A percentile compares a stretch with the other conserved stretches of the same genome.
These are phyloP conservation scores for Terrapene triunguis DNA, from an alignment of 2,113 vertebrate genomes.

Conservation along the genomic window DNA sequence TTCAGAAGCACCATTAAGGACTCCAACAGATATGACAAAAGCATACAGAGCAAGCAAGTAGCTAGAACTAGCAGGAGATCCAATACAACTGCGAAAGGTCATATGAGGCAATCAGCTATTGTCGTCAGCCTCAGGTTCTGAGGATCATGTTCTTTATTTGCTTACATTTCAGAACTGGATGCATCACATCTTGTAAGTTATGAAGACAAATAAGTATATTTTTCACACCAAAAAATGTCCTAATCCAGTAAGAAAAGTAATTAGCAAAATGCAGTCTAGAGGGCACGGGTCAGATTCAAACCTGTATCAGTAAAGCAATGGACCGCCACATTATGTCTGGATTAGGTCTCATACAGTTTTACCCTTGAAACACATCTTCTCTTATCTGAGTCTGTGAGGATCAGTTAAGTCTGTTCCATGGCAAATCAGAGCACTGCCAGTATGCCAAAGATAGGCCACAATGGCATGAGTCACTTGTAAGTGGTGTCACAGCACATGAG, in stretches of 20 bases:
- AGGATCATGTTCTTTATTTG: not conserved
- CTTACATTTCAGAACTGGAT: not conserved
- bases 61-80: not conserved
- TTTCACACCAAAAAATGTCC: not conserved
- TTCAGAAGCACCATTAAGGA: not conserved
- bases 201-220: accelerated
- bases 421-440: accelerated
- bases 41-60: not conserved
- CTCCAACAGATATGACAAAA: not conserved
- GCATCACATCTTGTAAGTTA: not conserved
- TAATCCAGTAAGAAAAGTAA: not conserved
- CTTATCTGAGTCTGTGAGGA: not conserved
- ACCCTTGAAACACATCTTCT: not conserved
- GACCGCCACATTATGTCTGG: not conserved
- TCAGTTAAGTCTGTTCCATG: accelerated
- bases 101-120: not conserved
- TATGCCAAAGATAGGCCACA: not conserved
- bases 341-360: not conserved
- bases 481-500: accelerated
- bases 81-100: not conserved
- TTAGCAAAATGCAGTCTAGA: accelerated
- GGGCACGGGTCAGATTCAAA: not conserved
- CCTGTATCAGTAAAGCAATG: accelerated
- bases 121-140: not conserved
- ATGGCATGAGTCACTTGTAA: accelerated